Evolutionary conservation across 2,113 vertebrate species (phyloP).

Genomic region (Scatophagus argus): DNA sequence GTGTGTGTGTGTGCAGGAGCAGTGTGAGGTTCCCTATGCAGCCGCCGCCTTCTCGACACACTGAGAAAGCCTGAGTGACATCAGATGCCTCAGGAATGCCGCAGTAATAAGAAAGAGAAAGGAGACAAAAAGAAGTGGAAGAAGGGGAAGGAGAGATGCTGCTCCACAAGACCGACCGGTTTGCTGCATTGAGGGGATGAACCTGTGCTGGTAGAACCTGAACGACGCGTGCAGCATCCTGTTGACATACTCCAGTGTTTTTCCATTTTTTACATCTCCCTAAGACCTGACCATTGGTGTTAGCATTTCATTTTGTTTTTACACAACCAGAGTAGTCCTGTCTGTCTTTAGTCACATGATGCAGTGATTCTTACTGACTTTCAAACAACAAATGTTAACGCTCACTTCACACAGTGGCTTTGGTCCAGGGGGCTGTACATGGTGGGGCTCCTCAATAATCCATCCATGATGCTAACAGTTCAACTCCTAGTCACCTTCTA

Average conservation of each 20-base stretch:
- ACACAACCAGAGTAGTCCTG: not conserved
- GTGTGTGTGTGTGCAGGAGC: constrained; percentile 3
- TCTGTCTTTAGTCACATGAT: not conserved
- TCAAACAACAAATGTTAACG: not conserved
- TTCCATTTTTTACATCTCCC: not conserved
- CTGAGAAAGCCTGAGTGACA: constrained; percentile 43
- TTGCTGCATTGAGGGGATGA: constrained; percentile 1
- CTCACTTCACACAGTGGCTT: not conserved
- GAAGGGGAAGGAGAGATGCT: constrained; percentile 43
- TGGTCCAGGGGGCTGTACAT: not conserved
- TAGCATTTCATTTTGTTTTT: not conserved
- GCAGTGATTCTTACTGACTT: not conserved
- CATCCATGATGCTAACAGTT: not conserved
- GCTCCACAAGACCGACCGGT: constrained; percentile 66
- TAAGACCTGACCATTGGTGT: not conserved
- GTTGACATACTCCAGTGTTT: not conserved
- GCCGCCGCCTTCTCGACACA: not conserved
- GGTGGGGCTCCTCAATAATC: not conserved
- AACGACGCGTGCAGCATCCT: not conserved
- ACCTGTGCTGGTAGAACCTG: constrained; percentile 47
- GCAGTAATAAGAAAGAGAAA: constrained; percentile 17
- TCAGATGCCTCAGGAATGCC: constrained; percentile 54
- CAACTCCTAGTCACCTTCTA: not conserved
- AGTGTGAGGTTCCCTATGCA: constrained; percentile 1
- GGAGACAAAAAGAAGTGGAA: not conserved